Base-by-base conservation (phyloP, 2,888 invertebrate genomes). In the Lypha dubia region DNA sequence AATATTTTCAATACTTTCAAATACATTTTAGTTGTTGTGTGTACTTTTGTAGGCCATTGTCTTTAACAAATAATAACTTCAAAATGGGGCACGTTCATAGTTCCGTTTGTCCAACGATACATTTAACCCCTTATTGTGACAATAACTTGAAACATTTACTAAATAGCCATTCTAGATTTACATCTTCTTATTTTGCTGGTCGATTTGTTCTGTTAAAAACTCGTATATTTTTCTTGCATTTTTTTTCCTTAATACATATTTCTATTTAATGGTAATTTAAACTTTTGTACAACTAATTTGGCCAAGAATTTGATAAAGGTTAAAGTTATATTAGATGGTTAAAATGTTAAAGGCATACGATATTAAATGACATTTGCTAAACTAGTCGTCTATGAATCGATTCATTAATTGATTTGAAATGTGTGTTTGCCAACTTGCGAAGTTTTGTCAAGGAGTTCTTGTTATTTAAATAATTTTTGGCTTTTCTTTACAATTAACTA, bases 271-370 rank as follows among this genome's bases (percentile, higher is more conserved):
- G 49, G 8, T 38, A 32, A 32, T 58, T 46, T 56, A 35, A 67
- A 58, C 35, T 3, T 56, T 11, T n/a, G n/a, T n/a, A n/a, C n/a
- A n/a, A 58, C 46, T 49, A 17, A 41, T 75, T 56, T 51, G 44
- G 35, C 9, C 22, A 35, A 24, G 5, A 15, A 56, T 32, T 41
- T 20, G 20, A 58, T 49, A 63, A 35, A 35, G 35, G 44, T 74
- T 68, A 74, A 83, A 77, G 76, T 76, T 65, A 22, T 68, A 56
- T 35, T 62, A 77, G 76, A 58, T 71, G 77, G 60, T 68, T 77
- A 77, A n/a, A 83, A 79, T 74, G 79, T 68, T 49, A 67, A 77
- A 75, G 4, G 13, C 62, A 63, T 51, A 58, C 63, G 60, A 68
- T 46, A 56, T 24, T 46, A 60, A 15, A 13, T 24, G 11, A 13